Conservation (phyloP, 2,113 vertebrate genomes). For the Coturnix japonica region DNA sequence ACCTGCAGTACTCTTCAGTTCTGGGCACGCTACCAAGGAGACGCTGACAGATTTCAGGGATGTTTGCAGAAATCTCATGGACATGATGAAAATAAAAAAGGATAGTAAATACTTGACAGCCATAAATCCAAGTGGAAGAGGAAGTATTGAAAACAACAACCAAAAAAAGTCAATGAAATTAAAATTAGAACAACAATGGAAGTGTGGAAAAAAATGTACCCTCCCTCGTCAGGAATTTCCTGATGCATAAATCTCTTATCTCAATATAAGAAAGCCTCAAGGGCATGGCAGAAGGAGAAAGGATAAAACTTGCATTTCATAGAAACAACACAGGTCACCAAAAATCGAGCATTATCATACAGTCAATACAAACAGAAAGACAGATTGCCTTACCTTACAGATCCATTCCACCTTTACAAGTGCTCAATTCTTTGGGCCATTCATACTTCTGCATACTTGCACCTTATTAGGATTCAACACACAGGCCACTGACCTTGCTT, state of each 20-base stretch:
- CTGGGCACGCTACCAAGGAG: constrained; percentile 3
- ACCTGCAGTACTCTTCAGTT: not conserved
- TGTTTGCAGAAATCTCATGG: constrained; percentile 23
- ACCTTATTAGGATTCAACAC: fast-evolving
- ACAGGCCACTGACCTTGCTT: not conserved
- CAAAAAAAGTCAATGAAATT: not conserved
- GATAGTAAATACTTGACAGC: constrained; percentile 33
- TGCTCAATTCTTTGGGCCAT: fast-evolving
- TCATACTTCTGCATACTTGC: fast-evolving
- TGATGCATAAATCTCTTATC: not conserved
- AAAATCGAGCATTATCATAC: fast-evolving
- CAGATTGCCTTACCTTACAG: not conserved
- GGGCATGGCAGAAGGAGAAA: constrained; percentile 25
- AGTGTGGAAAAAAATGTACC: constrained; percentile 31
- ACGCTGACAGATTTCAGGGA: not conserved
- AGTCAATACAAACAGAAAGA: not conserved
- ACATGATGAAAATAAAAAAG: constrained; percentile 32
- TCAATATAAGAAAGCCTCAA: not conserved
- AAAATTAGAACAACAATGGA: constrained; percentile 26
- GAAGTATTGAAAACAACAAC: not conserved
- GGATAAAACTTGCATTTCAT: not conserved
- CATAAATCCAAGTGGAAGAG: constrained; percentile 38
- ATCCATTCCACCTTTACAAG: not conserved
- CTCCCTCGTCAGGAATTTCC: constrained; percentile 28
- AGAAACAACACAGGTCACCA: not conserved